phyloP scores from a whole-genome alignment of 1,140 invertebrate species.

The Drosophila persimilis region DNA sequence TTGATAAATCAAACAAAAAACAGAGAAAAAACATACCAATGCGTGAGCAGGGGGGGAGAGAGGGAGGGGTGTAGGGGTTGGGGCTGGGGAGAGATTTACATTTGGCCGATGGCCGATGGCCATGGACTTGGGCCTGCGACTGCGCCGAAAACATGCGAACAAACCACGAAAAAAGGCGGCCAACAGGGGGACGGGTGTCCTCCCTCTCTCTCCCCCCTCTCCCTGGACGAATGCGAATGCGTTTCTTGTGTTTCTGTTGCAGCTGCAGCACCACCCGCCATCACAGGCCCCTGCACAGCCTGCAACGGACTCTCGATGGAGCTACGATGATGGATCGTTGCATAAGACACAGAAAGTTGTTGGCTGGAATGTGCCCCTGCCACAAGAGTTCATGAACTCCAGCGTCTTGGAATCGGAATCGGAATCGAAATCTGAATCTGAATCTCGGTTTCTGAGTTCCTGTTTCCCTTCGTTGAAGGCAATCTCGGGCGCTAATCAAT shows the following conservation, averaged over 20 bases:
- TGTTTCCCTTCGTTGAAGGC: slow-evolving; percentile 7
- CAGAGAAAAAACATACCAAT: slow-evolving; percentile 56
- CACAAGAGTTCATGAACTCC: slow-evolving; percentile 52
- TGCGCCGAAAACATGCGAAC: slow-evolving; percentile 73
- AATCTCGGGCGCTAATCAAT: slow-evolving; percentile 61
- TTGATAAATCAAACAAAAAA: slow-evolving; percentile 72
- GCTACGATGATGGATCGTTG: slow-evolving; percentile 70
- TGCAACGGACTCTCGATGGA: slow-evolving; percentile 23
- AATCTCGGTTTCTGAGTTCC: background rate
- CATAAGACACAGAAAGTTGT: slow-evolving; percentile 56
- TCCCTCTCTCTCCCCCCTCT: background rate
- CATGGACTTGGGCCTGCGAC: slow-evolving; percentile 44
- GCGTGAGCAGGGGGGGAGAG: slow-evolving; percentile 42
- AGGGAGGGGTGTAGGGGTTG: background rate
- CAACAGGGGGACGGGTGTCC: background rate
- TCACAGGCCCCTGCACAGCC: background rate
- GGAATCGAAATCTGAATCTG: background rate
- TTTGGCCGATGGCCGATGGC: slow-evolving; percentile 69
- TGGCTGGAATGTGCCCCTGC: slow-evolving; percentile 9
- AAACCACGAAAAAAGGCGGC: slow-evolving; percentile 33
- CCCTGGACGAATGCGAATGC: slow-evolving; percentile 68
- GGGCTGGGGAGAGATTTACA: slow-evolving; percentile 58
- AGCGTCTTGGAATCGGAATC: background rate
- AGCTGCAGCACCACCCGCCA: background rate
- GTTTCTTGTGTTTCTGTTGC: slow-evolving; percentile 73